Conservation (phyloP, 2,888 invertebrate genomes). For the Baccha elongata region DNA sequence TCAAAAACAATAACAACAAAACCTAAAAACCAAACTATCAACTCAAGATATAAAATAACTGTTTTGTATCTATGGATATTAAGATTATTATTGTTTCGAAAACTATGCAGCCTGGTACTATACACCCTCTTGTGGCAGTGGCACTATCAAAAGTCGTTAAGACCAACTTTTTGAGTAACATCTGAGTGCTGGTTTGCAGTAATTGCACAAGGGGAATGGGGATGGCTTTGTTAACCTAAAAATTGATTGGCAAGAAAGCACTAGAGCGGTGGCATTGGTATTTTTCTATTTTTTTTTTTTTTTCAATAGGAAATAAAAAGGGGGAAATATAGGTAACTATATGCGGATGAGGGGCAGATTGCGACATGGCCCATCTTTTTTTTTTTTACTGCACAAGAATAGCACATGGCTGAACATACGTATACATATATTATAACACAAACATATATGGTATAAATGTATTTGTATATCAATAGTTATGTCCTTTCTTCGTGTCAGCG, state of each 20-base stretch:
- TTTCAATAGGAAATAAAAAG: conserved; percentile 8
- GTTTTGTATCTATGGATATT: conserved; percentile 61
- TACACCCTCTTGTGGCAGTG: conserved; percentile 29
- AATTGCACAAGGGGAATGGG: conserved; percentile 58
- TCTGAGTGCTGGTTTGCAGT: conserved; percentile 58
- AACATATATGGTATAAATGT: conserved; percentile 4
- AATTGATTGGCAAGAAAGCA: conserved; percentile 72
- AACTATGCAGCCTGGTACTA: conserved; percentile 46
- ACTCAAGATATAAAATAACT: conserved; percentile 59
- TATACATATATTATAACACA: neutral
- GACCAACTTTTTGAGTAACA: conserved; percentile 60
- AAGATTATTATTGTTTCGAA: conserved; percentile 54
- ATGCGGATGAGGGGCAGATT: conserved; percentile 55
- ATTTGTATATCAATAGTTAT: conserved; percentile 33
- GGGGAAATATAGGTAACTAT: conserved; percentile 59
- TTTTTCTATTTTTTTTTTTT: conserved; percentile 17
- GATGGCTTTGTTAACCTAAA: conserved; percentile 66
- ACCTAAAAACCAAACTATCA: conserved; percentile 53
- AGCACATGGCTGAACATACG: conserved; percentile 3
- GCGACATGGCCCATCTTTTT: conserved; percentile 70
- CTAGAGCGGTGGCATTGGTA: conserved; percentile 64
- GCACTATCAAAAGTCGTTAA: conserved; percentile 59
- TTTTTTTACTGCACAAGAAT: conserved; percentile 58
- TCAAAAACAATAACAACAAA: conserved; percentile 49
- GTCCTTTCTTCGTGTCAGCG: conserved; percentile 49